Base-by-base conservation (phyloP, 2,888 invertebrate species). In the Nomada lathburiana region DNA sequence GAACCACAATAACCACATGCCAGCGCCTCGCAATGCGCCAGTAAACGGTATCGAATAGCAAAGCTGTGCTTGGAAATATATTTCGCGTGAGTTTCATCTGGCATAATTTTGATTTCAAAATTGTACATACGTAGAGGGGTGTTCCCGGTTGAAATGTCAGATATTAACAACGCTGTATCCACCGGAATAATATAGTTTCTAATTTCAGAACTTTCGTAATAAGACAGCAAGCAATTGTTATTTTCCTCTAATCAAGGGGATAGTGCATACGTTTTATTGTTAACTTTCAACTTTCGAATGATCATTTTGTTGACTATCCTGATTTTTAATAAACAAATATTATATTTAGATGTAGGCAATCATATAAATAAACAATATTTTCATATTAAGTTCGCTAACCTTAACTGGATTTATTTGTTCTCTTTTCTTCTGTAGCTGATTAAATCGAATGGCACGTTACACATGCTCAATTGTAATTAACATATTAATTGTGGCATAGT, bases 1-100 rank as follows among this genome's bases (percentile, higher is more conserved):
- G 93, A 95, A 94, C 75, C 91, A 94, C 88, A 91, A 92, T 83
- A 93, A 94, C 82, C 90, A 93, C 86, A 78, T 86, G 82, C 84
- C 86, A 52, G 74, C 85, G 64, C 73, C 90, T 20, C 73, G 89
- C 26, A 89, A 82, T 77, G 84, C 90, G 53, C 85, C 93, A 16
- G 63, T 90, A 57, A 93, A 93, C 70, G 92, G 93, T 70, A 92
- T 92, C 80, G 93, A 94, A 82, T 88, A 89, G 84, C 78, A 11
- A 65, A 77, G 64, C 65, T 36, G 42, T 50, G 55, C n/a, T 74
- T 73, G 52, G 60, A 76, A 80, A 60, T 36, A 55, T 75, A 62
- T 75, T 59, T 13, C 55, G 57, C 55, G 68, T 44, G 52, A 74
- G 23, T 76, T 80, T 79, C 67, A 57, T 76, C 72, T 59, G 73